Conservation (phyloP, 2,797 vertebrate species). For the Sebastes oblongus region DNA sequence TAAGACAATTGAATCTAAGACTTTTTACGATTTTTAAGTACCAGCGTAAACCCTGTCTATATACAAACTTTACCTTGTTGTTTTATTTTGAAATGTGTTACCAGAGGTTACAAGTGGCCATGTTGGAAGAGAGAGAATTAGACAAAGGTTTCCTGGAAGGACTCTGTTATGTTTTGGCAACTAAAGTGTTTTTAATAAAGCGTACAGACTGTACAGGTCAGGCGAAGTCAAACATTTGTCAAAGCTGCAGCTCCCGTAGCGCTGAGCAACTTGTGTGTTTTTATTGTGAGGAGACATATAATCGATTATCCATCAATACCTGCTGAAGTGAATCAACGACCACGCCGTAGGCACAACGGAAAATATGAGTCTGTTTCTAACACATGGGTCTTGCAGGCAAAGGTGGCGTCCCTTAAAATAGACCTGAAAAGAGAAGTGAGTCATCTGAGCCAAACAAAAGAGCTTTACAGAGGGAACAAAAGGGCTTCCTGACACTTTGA, state of each 20-base stretch:
- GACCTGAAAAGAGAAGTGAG: constrained; percentile 23
- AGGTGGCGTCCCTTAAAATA: constrained; percentile 34
- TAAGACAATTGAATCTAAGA: no score
- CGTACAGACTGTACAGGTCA: no score
- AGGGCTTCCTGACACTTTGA: constrained; percentile 10
- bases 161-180: neutral
- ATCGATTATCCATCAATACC: neutral
- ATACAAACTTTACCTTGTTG: neutral
- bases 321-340: neutral
- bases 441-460: constrained; percentile 30
- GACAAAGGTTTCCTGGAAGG: neutral
- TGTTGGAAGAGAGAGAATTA: neutral
- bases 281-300: neutral
- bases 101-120: neutral
- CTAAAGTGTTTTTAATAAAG: no score
- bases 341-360: neutral
- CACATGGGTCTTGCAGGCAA: neutral
- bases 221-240: neutral
- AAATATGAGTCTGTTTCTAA: constrained; percentile 37
- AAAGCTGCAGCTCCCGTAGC: neutral
- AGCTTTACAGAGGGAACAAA: constrained; percentile 4
- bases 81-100: neutral
- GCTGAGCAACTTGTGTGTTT: neutral
- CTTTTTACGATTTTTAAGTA: neutral
- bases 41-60: no score